These are phyloP conservation scores for Holotrichia oblita DNA, from an alignment of 1,140 invertebrate species.

Conservation along the genomic window DNA sequence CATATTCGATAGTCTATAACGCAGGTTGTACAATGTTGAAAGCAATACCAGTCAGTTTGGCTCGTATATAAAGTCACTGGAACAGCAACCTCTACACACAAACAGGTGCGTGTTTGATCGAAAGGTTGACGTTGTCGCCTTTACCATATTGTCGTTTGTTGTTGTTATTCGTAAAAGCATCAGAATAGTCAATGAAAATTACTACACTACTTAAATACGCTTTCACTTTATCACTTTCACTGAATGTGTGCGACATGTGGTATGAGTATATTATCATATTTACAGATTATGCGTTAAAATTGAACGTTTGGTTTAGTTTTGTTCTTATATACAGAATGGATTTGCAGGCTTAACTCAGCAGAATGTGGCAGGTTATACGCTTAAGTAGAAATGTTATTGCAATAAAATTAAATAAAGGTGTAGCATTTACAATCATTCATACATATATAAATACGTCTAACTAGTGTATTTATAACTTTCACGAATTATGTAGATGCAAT, in stretches of 20 bases:
- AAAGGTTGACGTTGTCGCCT: background rate
- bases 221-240: slow-evolving; percentile 32
- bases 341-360: too few relatives aligned
- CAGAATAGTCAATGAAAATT: slow-evolving; percentile 33
- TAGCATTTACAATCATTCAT: background rate
- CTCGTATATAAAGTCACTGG: background rate
- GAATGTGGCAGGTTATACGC: background rate
- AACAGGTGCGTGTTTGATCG: slow-evolving; percentile 6
- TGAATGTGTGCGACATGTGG: background rate
- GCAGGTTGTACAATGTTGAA: background rate
- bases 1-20: background rate
- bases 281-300: background rate
- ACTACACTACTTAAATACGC: slow-evolving; percentile 18
- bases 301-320: background rate
- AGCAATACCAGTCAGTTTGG: slow-evolving; percentile 10
- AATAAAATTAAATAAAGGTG: background rate
- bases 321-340: too few relatives aligned
- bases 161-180: slow-evolving; percentile 11
- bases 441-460: background rate
- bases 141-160: background rate
- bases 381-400: background rate
- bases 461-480: background rate
- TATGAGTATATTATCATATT: background rate
- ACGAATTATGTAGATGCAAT: background rate
- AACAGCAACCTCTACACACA: background rate